A percentile compares a stretch with the other conserved stretches of the same genome.
Conservation (phyloP, 2,113 vertebrate genomes). For the Phyllopteryx taeniolatus region DNA sequence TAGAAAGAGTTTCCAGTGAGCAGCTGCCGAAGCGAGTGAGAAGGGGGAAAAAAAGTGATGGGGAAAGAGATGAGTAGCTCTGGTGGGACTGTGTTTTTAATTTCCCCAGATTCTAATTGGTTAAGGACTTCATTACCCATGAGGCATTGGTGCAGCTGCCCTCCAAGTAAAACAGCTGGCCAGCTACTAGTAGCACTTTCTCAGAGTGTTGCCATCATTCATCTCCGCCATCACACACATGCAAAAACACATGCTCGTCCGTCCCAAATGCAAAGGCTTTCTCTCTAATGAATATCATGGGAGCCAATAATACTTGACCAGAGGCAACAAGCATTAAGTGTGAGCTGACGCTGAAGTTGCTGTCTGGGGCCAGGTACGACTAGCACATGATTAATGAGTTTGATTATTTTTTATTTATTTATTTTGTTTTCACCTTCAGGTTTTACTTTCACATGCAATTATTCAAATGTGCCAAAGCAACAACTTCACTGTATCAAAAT, state of each 20-base stretch:
- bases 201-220: constrained; percentile 49
- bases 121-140: constrained; percentile 71
- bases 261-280: constrained; percentile 13
- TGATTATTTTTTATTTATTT: constrained; percentile 25
- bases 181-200: constrained; percentile 52
- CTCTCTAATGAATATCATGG: constrained; percentile 32
- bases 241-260: constrained; percentile 15
- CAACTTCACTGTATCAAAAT: neutral
- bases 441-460: neutral
- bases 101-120: constrained; percentile 70
- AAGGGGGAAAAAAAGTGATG: constrained; percentile 33
- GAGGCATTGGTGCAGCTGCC: constrained; percentile 60
- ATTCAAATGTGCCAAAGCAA: neutral
- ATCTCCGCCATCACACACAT: constrained; percentile 47
- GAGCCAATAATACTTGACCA: constrained; percentile 47
- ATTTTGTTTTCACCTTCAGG: constrained; percentile 13
- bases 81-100: constrained; percentile 64
- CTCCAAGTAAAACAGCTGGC: constrained; percentile 66
- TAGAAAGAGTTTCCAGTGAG: constrained; percentile 41
- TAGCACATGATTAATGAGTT: constrained; percentile 57
- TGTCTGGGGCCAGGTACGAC: constrained; percentile 28
- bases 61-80: constrained; percentile 55
- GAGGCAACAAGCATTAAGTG: constrained; percentile 51
- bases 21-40: constrained; percentile 47
- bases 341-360: constrained; percentile 59